These are phyloP conservation scores for Ochropleura leucogaster DNA, from an alignment of 2,888 invertebrate genomes.

Conservation along the genomic window DNA sequence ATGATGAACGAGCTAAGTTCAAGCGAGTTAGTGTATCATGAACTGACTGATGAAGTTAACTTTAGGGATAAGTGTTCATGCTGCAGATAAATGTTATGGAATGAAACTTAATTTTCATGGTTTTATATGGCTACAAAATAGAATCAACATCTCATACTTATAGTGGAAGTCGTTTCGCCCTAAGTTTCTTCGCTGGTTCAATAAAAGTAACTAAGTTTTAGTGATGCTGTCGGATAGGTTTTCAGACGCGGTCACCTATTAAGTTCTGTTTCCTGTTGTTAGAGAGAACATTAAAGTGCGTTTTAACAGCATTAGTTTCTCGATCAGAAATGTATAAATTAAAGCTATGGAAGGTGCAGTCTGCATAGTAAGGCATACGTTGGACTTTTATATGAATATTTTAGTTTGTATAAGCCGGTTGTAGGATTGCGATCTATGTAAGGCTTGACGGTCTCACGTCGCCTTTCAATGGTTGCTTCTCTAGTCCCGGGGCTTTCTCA, in stretches of 20 bases:
- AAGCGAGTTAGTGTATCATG: neutral
- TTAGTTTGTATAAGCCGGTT: neutral
- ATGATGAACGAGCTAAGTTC: neutral
- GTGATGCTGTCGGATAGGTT: too few species aligned
- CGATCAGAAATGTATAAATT: neutral
- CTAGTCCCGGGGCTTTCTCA: neutral
- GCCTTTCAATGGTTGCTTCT: neutral
- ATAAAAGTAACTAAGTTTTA: too few species aligned
- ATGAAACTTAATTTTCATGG: neutral
- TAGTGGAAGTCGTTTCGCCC: too few species aligned
- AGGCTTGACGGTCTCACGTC: neutral
- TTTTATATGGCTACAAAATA: neutral
- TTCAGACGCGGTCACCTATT: neutral
- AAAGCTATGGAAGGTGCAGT: neutral
- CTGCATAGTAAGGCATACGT: neutral
- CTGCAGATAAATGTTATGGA: neutral
- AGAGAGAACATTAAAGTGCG: neutral
- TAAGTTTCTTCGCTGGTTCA: too few species aligned
- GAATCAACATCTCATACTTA: neutral
- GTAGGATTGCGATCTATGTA: neutral
- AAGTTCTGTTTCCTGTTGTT: conserved; percentile 8
- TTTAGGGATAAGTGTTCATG: too few species aligned
- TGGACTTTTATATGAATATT: neutral
- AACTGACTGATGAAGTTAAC: neutral
- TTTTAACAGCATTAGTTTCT: neutral